Evolutionary conservation across 2,113 vertebrate genomes (phyloP).

Genomic region (Anguilla rostrata): DNA sequence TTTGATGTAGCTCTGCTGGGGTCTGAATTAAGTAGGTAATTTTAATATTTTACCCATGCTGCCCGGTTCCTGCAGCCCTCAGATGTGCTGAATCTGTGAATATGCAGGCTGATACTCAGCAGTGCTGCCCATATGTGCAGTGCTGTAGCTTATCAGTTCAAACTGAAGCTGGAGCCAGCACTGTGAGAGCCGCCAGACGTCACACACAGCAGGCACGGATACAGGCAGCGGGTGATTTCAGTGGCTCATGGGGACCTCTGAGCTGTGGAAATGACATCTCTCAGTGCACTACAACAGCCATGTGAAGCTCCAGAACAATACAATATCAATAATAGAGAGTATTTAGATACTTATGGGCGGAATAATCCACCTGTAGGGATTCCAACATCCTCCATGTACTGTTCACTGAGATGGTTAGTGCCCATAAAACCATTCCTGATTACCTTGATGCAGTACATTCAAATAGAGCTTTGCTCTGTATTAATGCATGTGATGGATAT

Average conservation of each 20-base stretch:
- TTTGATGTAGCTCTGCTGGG: not conserved
- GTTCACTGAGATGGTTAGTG: too few relatives aligned
- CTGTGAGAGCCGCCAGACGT: not conserved
- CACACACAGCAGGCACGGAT: not conserved
- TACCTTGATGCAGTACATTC: not conserved
- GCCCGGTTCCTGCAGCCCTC: not conserved
- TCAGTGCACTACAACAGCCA: not conserved
- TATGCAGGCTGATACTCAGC: not conserved
- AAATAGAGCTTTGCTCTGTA: too few relatives aligned
- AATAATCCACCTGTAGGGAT: not conserved
- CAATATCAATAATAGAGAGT: not conserved
- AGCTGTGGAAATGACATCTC: not conserved
- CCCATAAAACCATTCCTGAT: not conserved
- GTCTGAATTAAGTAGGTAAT: not conserved
- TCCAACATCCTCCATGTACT: not conserved
- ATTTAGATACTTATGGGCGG: not conserved
- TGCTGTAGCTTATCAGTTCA: not conserved
- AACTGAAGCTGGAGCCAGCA: not conserved
- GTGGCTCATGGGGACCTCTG: not conserved
- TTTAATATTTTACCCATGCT: constrained; percentile 5
- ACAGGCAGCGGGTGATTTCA: not conserved
- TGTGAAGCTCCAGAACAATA: not conserved
- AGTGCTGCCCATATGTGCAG: not conserved
- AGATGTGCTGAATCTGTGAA: constrained; percentile 2
- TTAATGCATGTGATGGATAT: too few relatives aligned